These are phyloP conservation scores for Dynastes grantii DNA, from an alignment of 2,888 invertebrate genomes.

Conservation along the genomic window DNA sequence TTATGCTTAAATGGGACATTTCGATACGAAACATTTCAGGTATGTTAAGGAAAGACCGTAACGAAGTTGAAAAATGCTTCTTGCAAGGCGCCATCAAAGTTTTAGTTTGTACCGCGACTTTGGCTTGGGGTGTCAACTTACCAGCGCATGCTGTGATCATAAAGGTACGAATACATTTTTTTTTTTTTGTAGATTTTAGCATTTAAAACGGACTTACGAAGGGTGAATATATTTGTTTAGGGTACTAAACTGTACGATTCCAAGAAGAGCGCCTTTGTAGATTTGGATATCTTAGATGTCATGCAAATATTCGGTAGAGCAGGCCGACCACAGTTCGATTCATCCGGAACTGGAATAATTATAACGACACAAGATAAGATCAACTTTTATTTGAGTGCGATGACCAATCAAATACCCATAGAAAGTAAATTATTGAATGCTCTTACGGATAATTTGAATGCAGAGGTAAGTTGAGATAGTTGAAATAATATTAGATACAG, in stretches of 20 bases:
- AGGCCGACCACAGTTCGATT: slow-evolving; percentile 98
- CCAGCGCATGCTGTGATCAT: slow-evolving; percentile 99
- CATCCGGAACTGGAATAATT: slow-evolving; percentile 94
- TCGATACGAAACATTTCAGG: slow-evolving; percentile 46
- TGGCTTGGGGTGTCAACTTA: slow-evolving; percentile 99
- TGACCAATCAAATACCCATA: slow-evolving; percentile 98
- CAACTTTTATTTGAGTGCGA: slow-evolving; percentile 91
- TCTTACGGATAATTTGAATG: slow-evolving; percentile 97
- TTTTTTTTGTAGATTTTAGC: background rate
- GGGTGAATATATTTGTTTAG: slow-evolving; percentile 69
- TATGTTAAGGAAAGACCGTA: slow-evolving; percentile 60
- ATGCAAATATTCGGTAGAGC: slow-evolving; percentile 99
- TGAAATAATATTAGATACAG: too few relatives aligned
- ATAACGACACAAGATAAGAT: slow-evolving; percentile 95
- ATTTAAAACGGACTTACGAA: background rate
- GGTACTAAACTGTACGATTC: slow-evolving; percentile 99
- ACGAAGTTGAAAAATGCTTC: slow-evolving; percentile 89
- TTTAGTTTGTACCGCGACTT: slow-evolving; percentile 95
- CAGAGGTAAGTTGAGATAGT: slow-evolving; percentile 79
- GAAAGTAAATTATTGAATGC: slow-evolving; percentile 96
- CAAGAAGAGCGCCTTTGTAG: slow-evolving; percentile 93
- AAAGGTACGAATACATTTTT: slow-evolving; percentile 74
- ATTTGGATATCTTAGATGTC: slow-evolving; percentile 97
- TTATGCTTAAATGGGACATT: too few relatives aligned
- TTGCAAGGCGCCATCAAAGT: slow-evolving; percentile 89